A percentile compares a stretch with the other conserved stretches of the same genome.
These are phyloP conservation scores for Dendrolimus pini DNA, from an alignment of 2,888 invertebrate species.

Conservation along the genomic window DNA sequence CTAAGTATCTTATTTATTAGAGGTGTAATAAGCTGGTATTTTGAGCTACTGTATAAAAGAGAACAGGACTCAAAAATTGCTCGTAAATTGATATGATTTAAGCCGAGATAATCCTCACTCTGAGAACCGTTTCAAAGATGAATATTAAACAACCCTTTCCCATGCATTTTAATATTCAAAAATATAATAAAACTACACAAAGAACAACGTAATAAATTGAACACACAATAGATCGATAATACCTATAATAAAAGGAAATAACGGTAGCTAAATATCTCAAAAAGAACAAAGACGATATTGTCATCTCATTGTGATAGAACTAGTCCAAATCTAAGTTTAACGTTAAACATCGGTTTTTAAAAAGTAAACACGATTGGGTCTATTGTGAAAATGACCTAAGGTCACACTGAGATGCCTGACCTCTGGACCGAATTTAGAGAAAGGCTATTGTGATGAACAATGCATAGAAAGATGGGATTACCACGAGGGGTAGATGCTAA, in stretches of 20 bases:
- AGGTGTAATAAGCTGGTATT: no score
- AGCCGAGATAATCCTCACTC: not conserved
- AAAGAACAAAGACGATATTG: conserved; percentile 60
- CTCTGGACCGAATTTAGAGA: conserved; percentile 54
- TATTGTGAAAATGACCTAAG: conserved; percentile 64
- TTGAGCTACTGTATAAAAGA: not conserved
- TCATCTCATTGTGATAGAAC: conserved; percentile 35
- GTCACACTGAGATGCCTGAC: conserved; percentile 52
- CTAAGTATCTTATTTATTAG: no score
- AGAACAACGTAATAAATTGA: conserved; percentile 59
- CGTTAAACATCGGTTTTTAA: conserved; percentile 51
- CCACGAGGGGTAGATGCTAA: conserved; percentile 69
- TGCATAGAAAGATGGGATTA: conserved; percentile 55
- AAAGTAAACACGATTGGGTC: conserved; percentile 54
- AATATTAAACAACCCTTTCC: conserved; percentile 29
- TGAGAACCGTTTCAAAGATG: conserved; percentile 10
- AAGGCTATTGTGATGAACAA: conserved; percentile 43
- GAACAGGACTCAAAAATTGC: not conserved
- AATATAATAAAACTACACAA: conserved; percentile 38
- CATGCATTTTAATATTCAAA: conserved; percentile 65
- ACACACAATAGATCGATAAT: conserved; percentile 68
- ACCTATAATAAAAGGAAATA: conserved; percentile 58
- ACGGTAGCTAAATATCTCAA: conserved; percentile 64
- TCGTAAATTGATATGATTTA: conserved; percentile 1
- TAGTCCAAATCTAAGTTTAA: conserved; percentile 28